Base-by-base conservation (phyloP, 2,797 vertebrate genomes). In the Gobionotothen gibberifrons region DNA sequence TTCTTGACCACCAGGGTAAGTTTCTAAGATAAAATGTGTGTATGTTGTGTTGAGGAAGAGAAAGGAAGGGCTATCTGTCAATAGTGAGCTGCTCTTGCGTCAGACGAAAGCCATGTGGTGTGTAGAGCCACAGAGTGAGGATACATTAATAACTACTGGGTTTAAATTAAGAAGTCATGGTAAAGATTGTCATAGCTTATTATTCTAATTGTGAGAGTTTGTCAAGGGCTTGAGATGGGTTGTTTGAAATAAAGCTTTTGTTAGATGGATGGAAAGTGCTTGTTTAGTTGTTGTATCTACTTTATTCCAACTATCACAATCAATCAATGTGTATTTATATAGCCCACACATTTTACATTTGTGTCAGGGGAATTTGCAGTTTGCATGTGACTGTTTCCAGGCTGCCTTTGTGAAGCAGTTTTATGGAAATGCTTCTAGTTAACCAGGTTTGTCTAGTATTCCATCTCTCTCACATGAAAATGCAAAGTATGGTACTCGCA, bases 11-110 rank as follows among this genome's bases (percentile, higher is more conserved):
- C n/a, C 39, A 49, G 69, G 90, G 92, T 94, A 69, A 92, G 90
- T 91, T 69, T 4, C 32, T 68, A 15, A 36, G 8, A 19, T 22
- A 29, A 73, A 22, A 26, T 12, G 19, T 40, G 40, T 62, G 32
- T 49, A 29, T 53, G 60, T 76, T 53, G 60, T 76, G 58, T 40
- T n/a, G 42, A 71, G 74, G 62, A 82, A 74, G 36, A 47, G 36
- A 83, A 85, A 76, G 80, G 76, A 81, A 82, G 71, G 71, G 78
- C 82, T 79, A 84, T 83, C 84, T 89, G 89, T 90, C 91, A 94
- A 93, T 91, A 79, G 59, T 69, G 71, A 69, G 75, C 60, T 55
- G 83, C 78, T 94, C 78, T 95, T 95, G 94, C 94, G 67, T 95
- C 95, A 95, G 93, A 92, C 90, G 87, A 77, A 60, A 76, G 58